phyloP scores from a whole-genome alignment of 2,797 vertebrate genomes.

The Eremophila alpestris region DNA sequence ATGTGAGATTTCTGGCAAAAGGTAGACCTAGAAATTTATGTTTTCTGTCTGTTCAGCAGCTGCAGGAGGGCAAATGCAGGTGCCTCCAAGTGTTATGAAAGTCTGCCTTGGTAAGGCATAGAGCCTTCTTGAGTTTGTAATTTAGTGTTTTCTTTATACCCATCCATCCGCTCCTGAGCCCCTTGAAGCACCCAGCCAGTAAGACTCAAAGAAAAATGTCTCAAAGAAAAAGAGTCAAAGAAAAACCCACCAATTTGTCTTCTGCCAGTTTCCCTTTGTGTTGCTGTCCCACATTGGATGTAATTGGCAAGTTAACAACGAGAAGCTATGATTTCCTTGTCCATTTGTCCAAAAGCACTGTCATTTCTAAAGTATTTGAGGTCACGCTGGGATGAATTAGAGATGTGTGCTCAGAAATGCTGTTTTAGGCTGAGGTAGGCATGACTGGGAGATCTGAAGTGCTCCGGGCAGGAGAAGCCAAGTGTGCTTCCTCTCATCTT shows the following conservation, averaged over 20 bases:
- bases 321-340: neutral
- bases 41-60: neutral
- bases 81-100: neutral
- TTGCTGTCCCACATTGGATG: neutral
- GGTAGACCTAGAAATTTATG: neutral
- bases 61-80: neutral
- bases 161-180: neutral
- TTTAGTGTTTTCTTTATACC: neutral
- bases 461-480: neutral
- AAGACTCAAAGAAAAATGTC: too few relatives aligned
- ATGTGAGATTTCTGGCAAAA: neutral
- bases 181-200: neutral
- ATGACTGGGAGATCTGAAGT: neutral
- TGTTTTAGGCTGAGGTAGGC: neutral
- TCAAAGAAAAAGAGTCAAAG: neutral
- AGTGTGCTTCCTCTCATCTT: neutral
- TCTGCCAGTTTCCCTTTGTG: neutral
- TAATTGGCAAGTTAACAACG: accelerated
- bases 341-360: neutral
- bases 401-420: neutral
- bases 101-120: neutral
- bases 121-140: neutral
- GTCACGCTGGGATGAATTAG: neutral
- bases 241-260: neutral
- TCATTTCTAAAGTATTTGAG: neutral